Evolutionary conservation across 2,888 invertebrate species (phyloP).

Genomic region (Odontothrips loti): DNA sequence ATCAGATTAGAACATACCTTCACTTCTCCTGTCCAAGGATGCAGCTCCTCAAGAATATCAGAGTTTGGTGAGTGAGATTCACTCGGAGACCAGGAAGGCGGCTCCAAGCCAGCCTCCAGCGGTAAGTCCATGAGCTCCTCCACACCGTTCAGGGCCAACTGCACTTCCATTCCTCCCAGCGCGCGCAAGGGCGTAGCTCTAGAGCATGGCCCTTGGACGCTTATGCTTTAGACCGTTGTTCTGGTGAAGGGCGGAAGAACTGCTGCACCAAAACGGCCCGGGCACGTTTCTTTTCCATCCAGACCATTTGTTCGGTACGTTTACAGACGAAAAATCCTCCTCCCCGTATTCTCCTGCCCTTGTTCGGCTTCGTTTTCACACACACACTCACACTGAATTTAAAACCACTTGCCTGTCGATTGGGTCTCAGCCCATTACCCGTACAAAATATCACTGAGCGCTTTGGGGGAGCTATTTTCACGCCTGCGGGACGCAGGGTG

Average conservation of each 20-base stretch:
- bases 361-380: background rate
- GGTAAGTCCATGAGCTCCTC: constrained; percentile 36
- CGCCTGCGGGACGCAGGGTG: background rate
- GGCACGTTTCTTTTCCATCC: background rate
- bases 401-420: background rate
- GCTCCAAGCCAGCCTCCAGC: constrained; percentile 18
- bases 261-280: constrained; percentile 13
- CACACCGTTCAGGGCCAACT: constrained; percentile 36
- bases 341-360: background rate
- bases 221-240: constrained; percentile 25
- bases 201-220: constrained; percentile 3
- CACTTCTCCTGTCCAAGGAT: constrained; percentile 2
- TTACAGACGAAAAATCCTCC: constrained; percentile 1
- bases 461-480: constrained; percentile 13
- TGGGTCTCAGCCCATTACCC: constrained; percentile 9
- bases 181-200: background rate
- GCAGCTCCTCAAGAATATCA: constrained; percentile 14
- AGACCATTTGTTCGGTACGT: background rate
- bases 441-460: background rate
- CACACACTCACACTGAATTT: constrained; percentile 18
- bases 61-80: constrained; percentile 7
- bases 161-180: constrained; percentile 36
- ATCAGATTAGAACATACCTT: background rate
- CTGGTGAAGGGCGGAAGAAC: constrained; percentile 18
- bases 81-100: constrained; percentile 15